Evolutionary conservation across 2,113 vertebrate genomes (phyloP).

Genomic region (Romanogobio albipinnatus): DNA sequence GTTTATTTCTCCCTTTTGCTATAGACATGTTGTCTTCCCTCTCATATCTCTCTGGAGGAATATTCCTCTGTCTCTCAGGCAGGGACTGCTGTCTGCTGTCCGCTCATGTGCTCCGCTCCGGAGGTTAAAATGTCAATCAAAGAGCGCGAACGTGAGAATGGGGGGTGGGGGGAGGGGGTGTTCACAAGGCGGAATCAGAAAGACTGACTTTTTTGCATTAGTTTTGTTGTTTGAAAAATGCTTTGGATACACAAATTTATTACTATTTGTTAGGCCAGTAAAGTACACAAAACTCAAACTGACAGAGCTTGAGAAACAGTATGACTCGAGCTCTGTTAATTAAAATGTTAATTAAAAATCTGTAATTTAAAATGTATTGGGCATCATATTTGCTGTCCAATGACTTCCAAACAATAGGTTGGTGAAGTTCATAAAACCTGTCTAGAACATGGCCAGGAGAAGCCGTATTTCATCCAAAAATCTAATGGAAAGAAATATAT

Average conservation of each 20-base stretch:
- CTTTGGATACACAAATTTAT: not conserved
- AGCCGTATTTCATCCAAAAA: not conserved
- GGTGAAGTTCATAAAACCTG: not conserved
- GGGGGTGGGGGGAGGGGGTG: not conserved
- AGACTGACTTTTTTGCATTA: conserved; percentile 4
- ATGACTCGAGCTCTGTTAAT: not conserved
- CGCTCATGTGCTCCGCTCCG: not conserved
- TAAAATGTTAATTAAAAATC: not conserved
- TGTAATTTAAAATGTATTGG: not conserved
- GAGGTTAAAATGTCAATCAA: conserved; percentile 30
- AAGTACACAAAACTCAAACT: conserved; percentile 21
- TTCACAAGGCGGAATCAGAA: not conserved
- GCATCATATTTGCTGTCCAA: not conserved
- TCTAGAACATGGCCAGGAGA: not conserved
- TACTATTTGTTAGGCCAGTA: conserved; percentile 19
- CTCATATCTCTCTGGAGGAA: conserved; percentile 14
- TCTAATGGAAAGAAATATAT: not conserved
- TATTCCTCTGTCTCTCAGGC: conserved; percentile 38
- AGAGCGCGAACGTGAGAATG: not conserved
- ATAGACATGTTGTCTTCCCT: not conserved
- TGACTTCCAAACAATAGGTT: not conserved
- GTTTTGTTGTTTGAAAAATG: not conserved
- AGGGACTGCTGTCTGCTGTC: conserved; percentile 32
- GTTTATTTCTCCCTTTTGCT: not conserved
- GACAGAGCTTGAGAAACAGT: not conserved